Base-by-base conservation (phyloP, 2,888 invertebrate genomes). In the Lycaena phlaeas region DNA sequence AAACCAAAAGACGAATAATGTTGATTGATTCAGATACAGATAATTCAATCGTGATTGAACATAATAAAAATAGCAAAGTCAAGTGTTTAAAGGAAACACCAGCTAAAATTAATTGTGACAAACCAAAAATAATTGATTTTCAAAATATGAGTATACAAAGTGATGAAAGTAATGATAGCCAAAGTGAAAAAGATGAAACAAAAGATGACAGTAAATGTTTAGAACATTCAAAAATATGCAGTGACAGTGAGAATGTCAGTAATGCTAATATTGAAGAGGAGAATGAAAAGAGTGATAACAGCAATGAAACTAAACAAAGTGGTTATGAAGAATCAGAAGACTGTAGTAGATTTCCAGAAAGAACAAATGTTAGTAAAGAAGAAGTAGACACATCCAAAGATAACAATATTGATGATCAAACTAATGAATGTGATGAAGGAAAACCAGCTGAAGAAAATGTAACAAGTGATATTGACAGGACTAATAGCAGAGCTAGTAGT, bases 1-100 rank as follows among this genome's bases (percentile, higher is more conserved):
- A 61, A 51, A 68, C 64, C 1, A 81, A 69, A 36, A 81, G 77
- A 52, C 66, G 79, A 4, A 68, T 78, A 53, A 57, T 76, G 2
- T 51, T 68, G 2, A 12, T 72, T 2, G 82, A 81, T 27, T 82
- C 82, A 0, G 82, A 84, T 46, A 71, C 74, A 0, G 82, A 82
- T 39, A 77, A 79, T 45, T 82, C 82, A 4, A 71, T 82, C 15
- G 48, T 79, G 1, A 57, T 72, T 31, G 78, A 78, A 53, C 70
- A 70, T 15, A 53, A 68, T 9, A 70, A 59, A 17, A 61, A 70
- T 36, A 69, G 54, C 2, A 82, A 81, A 54, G 27, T 64, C 3
- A 51, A 52, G 17, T 82, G 82, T 42, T 42, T 71, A 5, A 74
- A 82, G 50, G 68, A 71, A 10, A 82, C 82, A 3, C 82, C 82